Conservation (phyloP, 2,797 vertebrate genomes). For the Gallinago solitaria region DNA sequence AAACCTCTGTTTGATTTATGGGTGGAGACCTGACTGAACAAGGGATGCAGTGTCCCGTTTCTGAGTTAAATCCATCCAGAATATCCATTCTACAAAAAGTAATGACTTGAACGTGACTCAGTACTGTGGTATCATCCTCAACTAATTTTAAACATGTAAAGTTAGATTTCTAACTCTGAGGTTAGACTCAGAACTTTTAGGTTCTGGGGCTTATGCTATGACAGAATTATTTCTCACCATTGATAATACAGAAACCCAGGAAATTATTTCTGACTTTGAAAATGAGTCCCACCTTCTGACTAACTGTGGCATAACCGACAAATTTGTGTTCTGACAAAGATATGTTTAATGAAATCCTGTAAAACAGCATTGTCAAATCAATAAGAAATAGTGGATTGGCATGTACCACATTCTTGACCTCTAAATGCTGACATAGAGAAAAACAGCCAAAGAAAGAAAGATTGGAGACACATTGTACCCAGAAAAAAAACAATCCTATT, state of each 20-base stretch:
- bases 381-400: not conserved
- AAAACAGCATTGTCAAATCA: not conserved
- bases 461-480: not conserved
- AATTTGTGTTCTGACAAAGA: not conserved
- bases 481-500: not conserved
- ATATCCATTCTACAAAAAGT: not conserved
- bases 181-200: not conserved
- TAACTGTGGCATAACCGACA: not conserved
- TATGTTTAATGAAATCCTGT: rapidly evolving
- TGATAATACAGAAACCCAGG: not conserved
- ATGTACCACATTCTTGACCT: not conserved
- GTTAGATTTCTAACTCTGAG: not conserved
- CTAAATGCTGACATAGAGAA: not conserved
- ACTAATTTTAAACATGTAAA: not conserved
- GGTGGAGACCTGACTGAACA: not conserved
- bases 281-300: not conserved
- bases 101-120: not conserved
- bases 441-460: not conserved
- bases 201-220: not conserved
- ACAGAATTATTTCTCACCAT: not conserved
- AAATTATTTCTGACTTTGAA: not conserved
- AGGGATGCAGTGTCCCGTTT: not conserved
- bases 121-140: not conserved
- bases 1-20: not conserved
- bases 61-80: not conserved